Evolutionary conservation across 2,888 invertebrate species (phyloP), one percentile per base, ranked within the genome.

Genomic region (Minunthozetes semirufus): DNA sequence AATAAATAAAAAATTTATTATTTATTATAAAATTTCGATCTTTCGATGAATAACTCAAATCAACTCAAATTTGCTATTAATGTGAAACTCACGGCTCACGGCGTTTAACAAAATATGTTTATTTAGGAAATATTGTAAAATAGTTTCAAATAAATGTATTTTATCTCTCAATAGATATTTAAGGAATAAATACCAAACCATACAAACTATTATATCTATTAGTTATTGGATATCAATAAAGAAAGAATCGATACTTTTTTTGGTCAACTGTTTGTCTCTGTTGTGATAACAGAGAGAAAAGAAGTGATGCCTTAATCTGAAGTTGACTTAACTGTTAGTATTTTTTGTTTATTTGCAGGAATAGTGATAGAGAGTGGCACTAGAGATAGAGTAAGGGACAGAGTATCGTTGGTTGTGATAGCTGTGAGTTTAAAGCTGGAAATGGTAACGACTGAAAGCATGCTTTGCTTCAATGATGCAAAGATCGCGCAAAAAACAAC

Each of bases 381-480:
- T 56, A 56, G 25, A 56, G 56, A 25, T 25, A 56, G n/a, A n/a
- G n/a, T n/a, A n/a, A n/a, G n/a, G n/a, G n/a, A n/a, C n/a, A 56
- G 22, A 56, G 22, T 33, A 56, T 19, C 25, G 1, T 15, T 15
- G 13, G 29, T 59, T 11, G 19, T 56, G 15, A 9, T n/a, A n/a
- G n/a, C n/a, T n/a, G 59, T 27, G 29, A 27, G 29, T 27, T 27
- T 27, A 27, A 11, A 27, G 27, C 27, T 27, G 2, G 27, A 27
- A 59, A 27, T 15, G 27, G 27, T 15, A 59, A 27, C 59, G 22
- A 59, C 59, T 70, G 70, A 48, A 70, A 70, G 70, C 70, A 70
- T 46, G 46, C 70, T 70, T 46, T 70, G 70, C 46, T 70, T 42
- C 70, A 70, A 46, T 70, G 46, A 70, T 70, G 70, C 46, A 48